Evolutionary conservation across 1,140 invertebrate species (phyloP).

Genomic region (Microplitis demolitor): DNA sequence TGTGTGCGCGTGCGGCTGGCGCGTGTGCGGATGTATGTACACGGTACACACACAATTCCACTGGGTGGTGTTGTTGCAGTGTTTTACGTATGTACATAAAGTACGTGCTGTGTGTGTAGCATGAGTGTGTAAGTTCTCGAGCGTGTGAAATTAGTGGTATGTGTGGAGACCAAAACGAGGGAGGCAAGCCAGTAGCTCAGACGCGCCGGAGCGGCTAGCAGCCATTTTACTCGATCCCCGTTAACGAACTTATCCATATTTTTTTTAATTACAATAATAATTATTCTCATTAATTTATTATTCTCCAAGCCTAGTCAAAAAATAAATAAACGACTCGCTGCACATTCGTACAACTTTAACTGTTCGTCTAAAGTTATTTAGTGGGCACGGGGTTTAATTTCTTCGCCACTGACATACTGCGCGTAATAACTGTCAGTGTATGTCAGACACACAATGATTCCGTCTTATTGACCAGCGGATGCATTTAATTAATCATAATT

Average conservation of each 20-base stretch:
- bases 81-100: slow-evolving; percentile 1
- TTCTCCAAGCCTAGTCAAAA: no score
- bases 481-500: no score
- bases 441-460: no score
- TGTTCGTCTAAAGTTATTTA: no score
- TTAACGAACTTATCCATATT: slow-evolving; percentile 26
- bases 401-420: no score
- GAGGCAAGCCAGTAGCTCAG: slow-evolving; percentile 61
- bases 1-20: slow-evolving; percentile 29
- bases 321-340: no score
- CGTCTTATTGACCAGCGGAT: no score
- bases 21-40: slow-evolving; percentile 26
- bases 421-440: no score
- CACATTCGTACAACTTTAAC: no score
- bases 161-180: slow-evolving; percentile 58
- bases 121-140: slow-evolving; percentile 24
- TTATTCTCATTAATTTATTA: no score
- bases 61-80: neutral
- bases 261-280: neutral
- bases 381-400: no score
- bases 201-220: slow-evolving; percentile 60
- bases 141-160: slow-evolving; percentile 50
- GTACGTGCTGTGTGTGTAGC: neutral
- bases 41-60: neutral
- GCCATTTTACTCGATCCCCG: slow-evolving; percentile 59